Percentiles rank a stretch among this genome's conserved stretches.
Evolutionary conservation across 1,140 invertebrate genomes (phyloP).

Genomic region (Camponotus floridanus): DNA sequence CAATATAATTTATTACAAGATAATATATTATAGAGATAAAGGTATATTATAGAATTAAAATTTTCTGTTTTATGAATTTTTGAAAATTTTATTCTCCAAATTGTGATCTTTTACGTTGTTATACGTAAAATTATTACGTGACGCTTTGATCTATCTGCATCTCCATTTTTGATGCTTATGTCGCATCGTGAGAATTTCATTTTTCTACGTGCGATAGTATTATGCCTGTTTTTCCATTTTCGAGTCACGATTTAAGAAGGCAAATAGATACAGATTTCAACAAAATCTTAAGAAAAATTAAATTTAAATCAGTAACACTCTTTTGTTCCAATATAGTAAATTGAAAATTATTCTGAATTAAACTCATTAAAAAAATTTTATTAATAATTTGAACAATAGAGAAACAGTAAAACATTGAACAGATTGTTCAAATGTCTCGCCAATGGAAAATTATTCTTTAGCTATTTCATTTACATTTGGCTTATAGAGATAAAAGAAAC

Average conservation of each 20-base stretch:
- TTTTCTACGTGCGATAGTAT: constrained; percentile 3
- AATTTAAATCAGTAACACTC: background rate
- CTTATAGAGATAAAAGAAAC: constrained; percentile 42
- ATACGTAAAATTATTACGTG: constrained; percentile 18
- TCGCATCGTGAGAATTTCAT: constrained; percentile 21
- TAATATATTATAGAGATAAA: background rate
- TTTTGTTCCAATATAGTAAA: background rate
- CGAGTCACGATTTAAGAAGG: constrained; percentile 6
- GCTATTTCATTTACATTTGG: constrained; percentile 50
- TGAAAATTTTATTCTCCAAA: background rate
- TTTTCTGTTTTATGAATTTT: background rate
- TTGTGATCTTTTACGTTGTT: background rate
- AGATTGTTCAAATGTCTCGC: constrained; percentile 28
- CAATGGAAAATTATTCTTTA: constrained; percentile 18
- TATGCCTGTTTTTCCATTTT: constrained; percentile 20
- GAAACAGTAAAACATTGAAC: background rate
- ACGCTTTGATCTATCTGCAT: constrained; percentile 15
- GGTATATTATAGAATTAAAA: background rate
- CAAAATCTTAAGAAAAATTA: background rate
- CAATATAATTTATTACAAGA: background rate
- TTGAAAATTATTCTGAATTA: background rate
- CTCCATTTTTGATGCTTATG: constrained; percentile 25
- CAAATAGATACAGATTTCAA: background rate
- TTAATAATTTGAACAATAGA: background rate
- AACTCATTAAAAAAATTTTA: background rate